These are phyloP conservation scores for Orcinus orca DNA, from an alignment of 2,113 vertebrate species.

Conservation along the genomic window DNA sequence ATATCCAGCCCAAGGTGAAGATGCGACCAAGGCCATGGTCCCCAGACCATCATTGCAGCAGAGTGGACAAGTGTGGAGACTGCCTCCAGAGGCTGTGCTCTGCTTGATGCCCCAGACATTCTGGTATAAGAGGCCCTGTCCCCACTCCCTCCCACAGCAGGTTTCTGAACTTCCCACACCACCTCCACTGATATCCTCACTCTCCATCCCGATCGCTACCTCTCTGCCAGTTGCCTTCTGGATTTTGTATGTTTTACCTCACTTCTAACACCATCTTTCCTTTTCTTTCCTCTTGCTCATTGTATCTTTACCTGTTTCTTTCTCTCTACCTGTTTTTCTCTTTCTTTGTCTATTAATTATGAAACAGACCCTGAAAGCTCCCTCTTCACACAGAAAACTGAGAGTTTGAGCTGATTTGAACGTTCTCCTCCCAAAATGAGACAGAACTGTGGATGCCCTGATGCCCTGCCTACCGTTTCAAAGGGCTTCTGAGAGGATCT, in stretches of 20 bases:
- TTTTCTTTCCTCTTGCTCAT: not conserved
- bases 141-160: rapidly evolving
- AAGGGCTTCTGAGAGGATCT: not conserved
- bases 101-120: not conserved
- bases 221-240: not conserved
- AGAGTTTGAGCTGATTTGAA: not conserved
- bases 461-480: not conserved
- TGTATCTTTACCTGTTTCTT: not conserved
- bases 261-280: not conserved
- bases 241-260: not conserved
- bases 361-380: not conserved
- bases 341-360: not conserved
- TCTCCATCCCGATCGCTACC: rapidly evolving
- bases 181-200: rapidly evolving
- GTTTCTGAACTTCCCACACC: no score
- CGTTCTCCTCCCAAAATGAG: not conserved
- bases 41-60: not conserved
- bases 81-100: rapidly evolving
- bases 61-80: not conserved
- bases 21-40: rapidly evolving
- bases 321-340: not conserved
- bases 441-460: not conserved
- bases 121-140: rapidly evolving
- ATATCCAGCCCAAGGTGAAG: not conserved
- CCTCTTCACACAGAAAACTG: not conserved